Percentiles rank a stretch among this genome's conserved stretches.
Evolutionary conservation across 1,140 invertebrate genomes (phyloP).

Genomic region (Camponotus floridanus): DNA sequence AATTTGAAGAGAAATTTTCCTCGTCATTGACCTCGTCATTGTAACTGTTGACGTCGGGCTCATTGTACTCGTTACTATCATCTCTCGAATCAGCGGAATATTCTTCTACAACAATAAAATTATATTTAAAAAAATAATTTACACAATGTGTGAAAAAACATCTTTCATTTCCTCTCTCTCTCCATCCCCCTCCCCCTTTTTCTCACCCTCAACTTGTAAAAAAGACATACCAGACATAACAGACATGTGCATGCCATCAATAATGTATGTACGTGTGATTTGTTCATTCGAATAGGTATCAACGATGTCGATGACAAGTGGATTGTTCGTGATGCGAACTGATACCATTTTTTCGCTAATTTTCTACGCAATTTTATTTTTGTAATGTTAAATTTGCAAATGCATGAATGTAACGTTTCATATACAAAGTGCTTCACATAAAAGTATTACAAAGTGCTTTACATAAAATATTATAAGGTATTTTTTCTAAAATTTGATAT

Average conservation of each 20-base stretch:
- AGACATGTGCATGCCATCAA: conserved; percentile 7
- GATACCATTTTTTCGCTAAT: neutral
- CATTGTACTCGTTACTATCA: conserved; percentile 70
- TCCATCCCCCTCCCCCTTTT: neutral
- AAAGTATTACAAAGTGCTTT: too few relatives aligned
- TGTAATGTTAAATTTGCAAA: neutral
- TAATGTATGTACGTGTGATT: conserved; percentile 18
- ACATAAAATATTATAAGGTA: too few relatives aligned
- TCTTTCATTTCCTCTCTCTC: neutral
- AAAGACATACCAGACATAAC: conserved; percentile 36
- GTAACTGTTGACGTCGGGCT: conserved; percentile 75
- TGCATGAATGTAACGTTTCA: too few relatives aligned
- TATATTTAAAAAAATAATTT: neutral
- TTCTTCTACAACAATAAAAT: conserved; percentile 69
- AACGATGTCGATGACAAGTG: conserved; percentile 69
- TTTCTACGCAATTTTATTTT: conserved; percentile 3
- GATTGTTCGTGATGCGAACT: conserved; percentile 55
- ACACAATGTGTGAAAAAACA: neutral
- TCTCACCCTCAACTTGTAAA: conserved; percentile 25
- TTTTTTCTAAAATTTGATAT: too few relatives aligned
- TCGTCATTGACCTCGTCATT: conserved; percentile 75
- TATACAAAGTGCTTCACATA: too few relatives aligned
- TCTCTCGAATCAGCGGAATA: conserved; percentile 64
- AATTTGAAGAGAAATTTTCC: conserved; percentile 67
- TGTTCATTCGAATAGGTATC: conserved; percentile 63